Evolutionary conservation across 1,140 invertebrate genomes (phyloP), one percentile per base, ranked within the genome.

Genomic region (Belonocnema kinseyi): DNA sequence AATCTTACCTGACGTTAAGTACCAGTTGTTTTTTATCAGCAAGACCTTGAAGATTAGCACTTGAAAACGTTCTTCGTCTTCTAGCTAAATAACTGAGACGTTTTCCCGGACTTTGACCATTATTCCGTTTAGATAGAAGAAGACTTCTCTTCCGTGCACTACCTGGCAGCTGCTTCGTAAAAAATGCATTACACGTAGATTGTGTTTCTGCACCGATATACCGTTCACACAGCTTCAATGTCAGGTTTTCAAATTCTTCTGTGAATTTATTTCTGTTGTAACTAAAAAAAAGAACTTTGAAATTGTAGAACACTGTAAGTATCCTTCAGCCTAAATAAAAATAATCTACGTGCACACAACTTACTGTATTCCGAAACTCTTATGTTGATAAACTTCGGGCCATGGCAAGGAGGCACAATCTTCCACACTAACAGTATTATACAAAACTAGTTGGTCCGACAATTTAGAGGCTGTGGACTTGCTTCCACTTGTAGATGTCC

Each of bases 341-440:
- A 70, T 66, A 13, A 26, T 26, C 5, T 26, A 58, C n/a, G n/a
- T 26, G 8, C 66, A 72, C 54, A 74, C 17, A 82, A 93, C 94
- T 94, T 88, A 95, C 94, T 94, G 93, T 76, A 95, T 92, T 86
- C 94, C 94, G 90, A 94, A 92, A 86, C 91, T 92, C 86, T 93
- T 93, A 72, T 93, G 93, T 78, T 92, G 88, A 56, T 93, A 88
- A 33, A 93, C 87, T 52, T 93, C 86, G 5, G 94, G 92, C 92
- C 93, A 95, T 13, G 83, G 17, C 50, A 93, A 85, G 51, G 76
- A 76, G 14, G 80, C 87, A 58, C 80, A 88, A 19, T 90, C 90
- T 5, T 88, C 75, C 17, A 91, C 87, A 16, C 79, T 82, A 21
- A 82, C 58, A 5, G 88, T 86, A 3, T 75, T 78, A 77, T 87